Conservation (phyloP, 2,113 vertebrate genomes). For the Phoxinus phoxinus region DNA sequence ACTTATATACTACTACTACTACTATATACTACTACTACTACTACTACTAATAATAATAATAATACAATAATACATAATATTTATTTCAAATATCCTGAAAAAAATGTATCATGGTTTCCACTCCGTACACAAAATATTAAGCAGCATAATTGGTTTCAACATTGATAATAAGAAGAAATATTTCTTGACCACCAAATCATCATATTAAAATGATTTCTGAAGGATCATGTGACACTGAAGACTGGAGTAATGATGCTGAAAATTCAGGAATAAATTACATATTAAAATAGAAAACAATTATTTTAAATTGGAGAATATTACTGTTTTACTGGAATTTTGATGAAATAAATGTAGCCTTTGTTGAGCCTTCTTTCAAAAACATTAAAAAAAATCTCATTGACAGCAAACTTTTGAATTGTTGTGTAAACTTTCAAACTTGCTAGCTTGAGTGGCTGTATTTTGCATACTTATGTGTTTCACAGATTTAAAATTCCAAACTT, state of each 20-base stretch:
- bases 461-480: background rate
- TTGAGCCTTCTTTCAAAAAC: background rate
- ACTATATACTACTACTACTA: too few species aligned
- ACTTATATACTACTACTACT: too few species aligned
- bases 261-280: background rate
- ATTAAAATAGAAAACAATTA: background rate
- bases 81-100: background rate
- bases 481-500: background rate
- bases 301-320: background rate
- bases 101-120: background rate
- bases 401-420: background rate
- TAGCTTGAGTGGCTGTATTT: conserved; percentile 7
- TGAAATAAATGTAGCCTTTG: background rate
- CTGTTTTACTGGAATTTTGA: background rate
- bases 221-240: background rate
- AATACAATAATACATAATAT: background rate
- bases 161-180: background rate
- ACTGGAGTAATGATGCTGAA: background rate
- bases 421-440: background rate
- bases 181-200: background rate
- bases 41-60: too few species aligned
- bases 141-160: background rate
- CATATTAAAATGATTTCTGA: background rate
- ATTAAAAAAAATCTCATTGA: background rate
- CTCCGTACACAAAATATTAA: background rate